Evolutionary conservation across 2,797 vertebrate genomes (phyloP), one percentile per base, ranked within the genome.

Genomic region (Acrossocheilus wenchowensis): DNA sequence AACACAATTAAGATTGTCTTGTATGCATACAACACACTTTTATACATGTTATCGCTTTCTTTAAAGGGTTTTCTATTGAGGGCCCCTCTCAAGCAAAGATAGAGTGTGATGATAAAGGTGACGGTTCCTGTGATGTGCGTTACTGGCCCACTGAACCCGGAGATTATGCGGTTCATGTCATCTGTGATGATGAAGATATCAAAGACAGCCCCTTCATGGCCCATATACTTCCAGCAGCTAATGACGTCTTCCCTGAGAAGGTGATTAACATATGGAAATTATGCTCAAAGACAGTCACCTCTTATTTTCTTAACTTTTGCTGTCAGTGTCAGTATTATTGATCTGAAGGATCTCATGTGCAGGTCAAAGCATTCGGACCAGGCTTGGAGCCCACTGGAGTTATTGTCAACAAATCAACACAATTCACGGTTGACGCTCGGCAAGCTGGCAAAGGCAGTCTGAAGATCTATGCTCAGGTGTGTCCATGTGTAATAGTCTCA

Each of bases 111-210:
- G 98, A 99, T 91, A 97, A 96, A 79, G 97, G 97, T 0, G 98
- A 99, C 0, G 98, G 98, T 52, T 99, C 98, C 2, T 99, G 98
- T 0, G 98, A 99, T 0, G 98, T 99, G 69, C 96, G 97, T 1
- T 99, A 99, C 89, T 99, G 98, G 98, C 98, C 98, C 88, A 98
- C 97, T 0, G 98, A 99, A 92, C 92, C 97, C 0, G 98, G 98
- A 0, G 97, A 97, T 89, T 99, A 99, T 0, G 98, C 98, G 0
- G 98, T 99, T 34, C 98, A 99, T 0, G 98, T 99, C 77, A 96
- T 99, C 73, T 99, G 98, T 4, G 98, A 99, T 0, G 97, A 99
- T 0, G 96, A 99, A 89, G 98, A 99, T 93, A 99, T 99, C 92
- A 96, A 96, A 36, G 96, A 98, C 95, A 99, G 98, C 1, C 98